These are phyloP conservation scores for Onchidella celtica DNA, from an alignment of 2,888 invertebrate species.

Conservation along the genomic window DNA sequence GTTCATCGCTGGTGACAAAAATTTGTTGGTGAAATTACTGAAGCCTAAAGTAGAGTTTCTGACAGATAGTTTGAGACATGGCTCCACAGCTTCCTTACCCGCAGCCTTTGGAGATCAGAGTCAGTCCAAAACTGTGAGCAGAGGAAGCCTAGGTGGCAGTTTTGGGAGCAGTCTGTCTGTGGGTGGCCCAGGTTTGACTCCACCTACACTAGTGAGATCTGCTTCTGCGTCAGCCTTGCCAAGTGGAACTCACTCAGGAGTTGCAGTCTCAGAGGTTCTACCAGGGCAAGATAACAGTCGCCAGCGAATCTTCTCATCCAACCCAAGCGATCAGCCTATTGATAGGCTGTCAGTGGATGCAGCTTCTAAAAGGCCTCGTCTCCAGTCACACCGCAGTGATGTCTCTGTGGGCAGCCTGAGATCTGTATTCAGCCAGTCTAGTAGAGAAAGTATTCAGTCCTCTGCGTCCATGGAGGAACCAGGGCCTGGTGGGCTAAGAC, in stretches of 20 bases:
- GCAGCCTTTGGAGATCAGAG: constrained; percentile 5
- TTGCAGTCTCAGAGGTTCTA: not conserved
- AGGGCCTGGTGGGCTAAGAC: not conserved
- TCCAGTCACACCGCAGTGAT: constrained; percentile 40
- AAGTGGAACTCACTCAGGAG: not conserved
- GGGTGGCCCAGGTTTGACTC: not conserved
- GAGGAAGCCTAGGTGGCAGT: not conserved
- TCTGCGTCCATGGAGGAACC: constrained; percentile 33
- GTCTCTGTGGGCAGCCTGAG: constrained; percentile 30
- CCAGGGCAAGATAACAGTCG: constrained; percentile 7
- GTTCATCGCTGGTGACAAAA: constrained; percentile 20
- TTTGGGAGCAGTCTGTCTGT: not conserved
- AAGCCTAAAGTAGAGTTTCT: constrained; percentile 29
- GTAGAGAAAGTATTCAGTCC: constrained; percentile 18
- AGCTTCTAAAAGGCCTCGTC: not conserved
- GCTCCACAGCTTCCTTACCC: not conserved
- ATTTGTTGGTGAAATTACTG: constrained; percentile 40
- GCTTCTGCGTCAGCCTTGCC: not conserved
- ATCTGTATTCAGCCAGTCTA: constrained; percentile 40
- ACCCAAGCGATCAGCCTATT: constrained; percentile 9
- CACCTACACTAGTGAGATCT: constrained; percentile 17
- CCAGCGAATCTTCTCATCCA: not conserved
- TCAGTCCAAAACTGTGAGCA: not conserved
- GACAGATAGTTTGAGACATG: not conserved
- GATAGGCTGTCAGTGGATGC: constrained; percentile 21